Conservation (phyloP, 2,113 vertebrate species). For the Xenopus laevis region DNA sequence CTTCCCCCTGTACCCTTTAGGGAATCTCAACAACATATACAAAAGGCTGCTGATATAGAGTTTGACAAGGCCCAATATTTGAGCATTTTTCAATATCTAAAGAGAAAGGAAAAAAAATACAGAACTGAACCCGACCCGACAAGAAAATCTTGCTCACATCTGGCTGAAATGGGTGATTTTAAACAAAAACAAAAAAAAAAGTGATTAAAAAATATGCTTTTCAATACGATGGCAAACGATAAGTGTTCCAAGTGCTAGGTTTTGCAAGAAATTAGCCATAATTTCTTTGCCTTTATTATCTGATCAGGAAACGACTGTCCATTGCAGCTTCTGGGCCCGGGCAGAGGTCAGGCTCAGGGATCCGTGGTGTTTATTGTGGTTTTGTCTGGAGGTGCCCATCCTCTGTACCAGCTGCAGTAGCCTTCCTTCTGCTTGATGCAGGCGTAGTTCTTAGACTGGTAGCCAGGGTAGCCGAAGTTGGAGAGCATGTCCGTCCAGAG, state of each 20-base stretch:
- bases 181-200: slow-evolving; percentile 60
- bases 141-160: slow-evolving; percentile 21
- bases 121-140: no score
- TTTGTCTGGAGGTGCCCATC: slow-evolving; percentile 84
- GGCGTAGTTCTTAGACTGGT: slow-evolving; percentile 91
- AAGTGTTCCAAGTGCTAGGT: slow-evolving; percentile 81
- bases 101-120: no score
- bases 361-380: slow-evolving; percentile 92
- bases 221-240: slow-evolving; percentile 65
- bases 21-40: no score
- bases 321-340: slow-evolving; percentile 66
- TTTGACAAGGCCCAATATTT: no score
- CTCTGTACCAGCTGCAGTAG: slow-evolving; percentile 97
- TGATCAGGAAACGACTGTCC: slow-evolving; percentile 70
- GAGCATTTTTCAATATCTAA: no score
- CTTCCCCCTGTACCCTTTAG: no score
- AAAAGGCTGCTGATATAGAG: no score
- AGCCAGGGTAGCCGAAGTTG: slow-evolving; percentile 85
- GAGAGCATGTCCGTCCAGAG: slow-evolving; percentile 98
- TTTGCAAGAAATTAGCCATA: slow-evolving; percentile 80
- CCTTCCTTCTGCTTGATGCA: slow-evolving; percentile 96
- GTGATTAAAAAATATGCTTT: slow-evolving; percentile 59
- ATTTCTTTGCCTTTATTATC: slow-evolving; percentile 71
- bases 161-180: slow-evolving; percentile 63
- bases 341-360: slow-evolving; percentile 74